Evolutionary conservation across 2,888 invertebrate species (phyloP), one percentile per base, ranked within the genome.

Genomic region (Creontiades dilutus): DNA sequence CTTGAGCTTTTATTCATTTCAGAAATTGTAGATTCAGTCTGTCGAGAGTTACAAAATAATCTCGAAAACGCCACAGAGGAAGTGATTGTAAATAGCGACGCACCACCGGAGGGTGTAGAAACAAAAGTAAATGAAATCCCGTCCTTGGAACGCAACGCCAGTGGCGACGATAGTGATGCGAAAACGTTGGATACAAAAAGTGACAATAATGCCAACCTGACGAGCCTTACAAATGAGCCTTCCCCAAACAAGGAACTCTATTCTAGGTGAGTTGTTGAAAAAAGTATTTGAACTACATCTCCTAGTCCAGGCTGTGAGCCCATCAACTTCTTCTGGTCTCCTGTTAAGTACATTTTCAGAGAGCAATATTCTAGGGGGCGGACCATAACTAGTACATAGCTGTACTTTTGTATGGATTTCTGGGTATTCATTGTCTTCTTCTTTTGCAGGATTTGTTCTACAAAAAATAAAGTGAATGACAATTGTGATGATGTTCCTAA

Each of bases 141-240:
- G 19, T 12, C 23, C 7, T 0, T 68, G 19, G 68, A 68, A 7
- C 23, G 68, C 52, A 82, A 52, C 23, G 82, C 68, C 12, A 13
- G 52, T 28, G 75, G 48, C 14, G 75, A 46, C 23, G 75, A 23
- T 47, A n/a, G 48, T 0, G 19, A 68, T 46, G 52, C n/a, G 52
- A 75, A 47, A 68, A 75, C 86, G 46, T 48, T 89, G 82, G 84
- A 84, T 68, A 16, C 82, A 9, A 47, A 81, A 75, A 91, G 91
- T 85, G 91, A 91, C 87, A 88, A 90, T 88, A 91, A 91, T 55
- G 91, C 91, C 37, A 91, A 91, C 88, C 48, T 89, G 16, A 91
- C 90, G 86, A 91, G 87, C 88, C 85, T 90, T 61, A 57, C 82
- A 52, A 86, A 90, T 23, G 91, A 90, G 57, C 82, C 90, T 19